Percentiles rank a stretch among this genome's conserved stretches.
Conservation (phyloP, 2,888 invertebrate species). For the Drosophila meridiana region DNA sequence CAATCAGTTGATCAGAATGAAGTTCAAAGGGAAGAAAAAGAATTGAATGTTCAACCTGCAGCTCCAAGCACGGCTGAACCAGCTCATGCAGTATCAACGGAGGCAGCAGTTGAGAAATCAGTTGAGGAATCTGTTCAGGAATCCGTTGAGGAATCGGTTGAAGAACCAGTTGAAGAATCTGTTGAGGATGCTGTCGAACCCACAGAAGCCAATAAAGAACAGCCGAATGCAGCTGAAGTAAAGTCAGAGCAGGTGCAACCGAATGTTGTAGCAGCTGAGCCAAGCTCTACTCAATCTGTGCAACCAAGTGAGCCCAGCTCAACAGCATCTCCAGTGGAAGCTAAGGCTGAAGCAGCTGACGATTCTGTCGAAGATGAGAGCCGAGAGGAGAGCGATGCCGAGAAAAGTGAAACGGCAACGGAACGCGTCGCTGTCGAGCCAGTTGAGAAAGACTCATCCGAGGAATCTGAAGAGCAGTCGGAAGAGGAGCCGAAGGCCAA, state of each 20-base stretch:
- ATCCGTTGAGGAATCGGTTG: conserved; percentile 12
- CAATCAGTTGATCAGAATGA: conserved; percentile 27
- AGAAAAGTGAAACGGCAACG: conserved; percentile 9
- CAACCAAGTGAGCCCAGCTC: conserved; percentile 12
- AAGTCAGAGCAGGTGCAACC: conserved; percentile 19
- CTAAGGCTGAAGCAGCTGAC: conserved; percentile 1
- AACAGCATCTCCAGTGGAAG: conserved; percentile 24
- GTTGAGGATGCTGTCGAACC: conserved; percentile 18
- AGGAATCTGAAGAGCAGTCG: conserved; percentile 43
- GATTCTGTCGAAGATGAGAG: conserved; percentile 29
- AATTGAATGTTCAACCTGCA: conserved; percentile 6
- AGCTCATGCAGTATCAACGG: conserved; percentile 32
- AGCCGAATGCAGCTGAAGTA: conserved; percentile 4
- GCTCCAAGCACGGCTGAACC: conserved; percentile 12
- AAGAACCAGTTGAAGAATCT: conserved; percentile 16
- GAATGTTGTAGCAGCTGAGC: not conserved
- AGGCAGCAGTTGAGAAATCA: conserved; percentile 10
- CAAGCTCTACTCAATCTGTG: not conserved
- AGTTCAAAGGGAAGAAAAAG: conserved; percentile 34
- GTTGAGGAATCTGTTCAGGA: conserved; percentile 13
- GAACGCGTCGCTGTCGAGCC: conserved; percentile 17
- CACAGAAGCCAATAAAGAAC: conserved; percentile 23
- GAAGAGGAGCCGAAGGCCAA: conserved; percentile 52
- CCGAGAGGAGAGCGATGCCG: conserved; percentile 14
- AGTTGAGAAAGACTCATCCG: conserved; percentile 49